Percentiles rank a stretch among this genome's conserved stretches.
Evolutionary conservation across 1,140 invertebrate species (phyloP).

Genomic region (Sycophaga agraensis): DNA sequence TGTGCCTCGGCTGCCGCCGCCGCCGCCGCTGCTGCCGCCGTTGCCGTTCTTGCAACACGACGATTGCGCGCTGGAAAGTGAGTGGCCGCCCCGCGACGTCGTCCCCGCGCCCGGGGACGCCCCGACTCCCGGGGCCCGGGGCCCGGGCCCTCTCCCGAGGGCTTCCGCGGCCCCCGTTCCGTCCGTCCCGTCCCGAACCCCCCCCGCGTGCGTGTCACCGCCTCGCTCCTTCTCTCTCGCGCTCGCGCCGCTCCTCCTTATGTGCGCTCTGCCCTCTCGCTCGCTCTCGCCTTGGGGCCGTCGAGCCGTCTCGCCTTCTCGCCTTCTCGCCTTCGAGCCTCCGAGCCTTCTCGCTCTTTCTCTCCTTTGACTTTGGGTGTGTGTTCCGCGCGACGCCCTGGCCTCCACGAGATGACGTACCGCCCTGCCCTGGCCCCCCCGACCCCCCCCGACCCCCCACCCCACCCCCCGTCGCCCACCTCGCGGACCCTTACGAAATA

Average conservation of each 20-base stretch:
- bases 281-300: background rate
- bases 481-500: too few species aligned
- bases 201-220: background rate
- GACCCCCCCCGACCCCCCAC: background rate
- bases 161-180: background rate
- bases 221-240: background rate
- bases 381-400: background rate
- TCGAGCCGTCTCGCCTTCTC: background rate
- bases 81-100: constrained; percentile 31
- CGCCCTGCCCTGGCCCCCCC: background rate
- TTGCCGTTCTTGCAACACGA: constrained; percentile 25
- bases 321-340: too few species aligned
- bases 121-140: constrained; percentile 17
- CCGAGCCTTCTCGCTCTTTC: background rate
- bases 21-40: background rate
- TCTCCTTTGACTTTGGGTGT: background rate
- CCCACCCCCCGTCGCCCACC: too few species aligned
- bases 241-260: background rate
- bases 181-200: background rate
- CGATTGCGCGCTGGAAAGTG: constrained; percentile 48
- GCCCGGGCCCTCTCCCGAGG: background rate
- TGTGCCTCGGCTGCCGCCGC: constrained; percentile 40
- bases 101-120: constrained; percentile 8
- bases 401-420: background rate
- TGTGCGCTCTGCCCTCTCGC: constrained; percentile 14